Evolutionary conservation across 2,113 vertebrate genomes (phyloP).

Genomic region (Urocitellus parryii): DNA sequence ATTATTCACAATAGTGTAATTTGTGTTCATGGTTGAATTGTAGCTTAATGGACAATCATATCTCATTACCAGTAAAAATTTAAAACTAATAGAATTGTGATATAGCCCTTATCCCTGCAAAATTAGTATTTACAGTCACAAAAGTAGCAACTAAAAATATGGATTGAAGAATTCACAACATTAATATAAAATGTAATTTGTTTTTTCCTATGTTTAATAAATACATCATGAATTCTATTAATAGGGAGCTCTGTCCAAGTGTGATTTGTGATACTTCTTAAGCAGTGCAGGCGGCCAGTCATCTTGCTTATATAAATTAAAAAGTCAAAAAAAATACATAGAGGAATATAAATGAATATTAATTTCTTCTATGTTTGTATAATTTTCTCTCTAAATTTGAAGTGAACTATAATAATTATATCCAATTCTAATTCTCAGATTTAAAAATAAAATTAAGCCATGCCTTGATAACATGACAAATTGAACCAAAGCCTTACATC

Average conservation of each 20-base stretch:
- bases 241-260: conserved; percentile 48
- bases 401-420: not conserved
- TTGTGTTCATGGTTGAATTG: conserved; percentile 57
- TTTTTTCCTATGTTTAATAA: conserved; percentile 62
- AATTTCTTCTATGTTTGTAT: not conserved
- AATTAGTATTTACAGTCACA: conserved; percentile 58
- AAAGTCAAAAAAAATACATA: not conserved
- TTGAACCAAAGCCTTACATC: not conserved
- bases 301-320: conserved; percentile 42
- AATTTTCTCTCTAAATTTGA: conserved; percentile 15
- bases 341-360: not conserved
- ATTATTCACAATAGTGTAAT: conserved; percentile 53
- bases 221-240: conserved; percentile 59
- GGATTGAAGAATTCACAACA: conserved; percentile 44
- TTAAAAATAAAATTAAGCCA: conserved; percentile 31
- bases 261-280: conserved; percentile 54
- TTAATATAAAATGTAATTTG: conserved; percentile 56
- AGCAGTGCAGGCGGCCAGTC: not conserved
- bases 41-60: conserved; percentile 65
- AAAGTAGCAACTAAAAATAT: conserved; percentile 68
- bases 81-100: conserved; percentile 49
- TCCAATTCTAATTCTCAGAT: not conserved
- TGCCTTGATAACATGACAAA: not conserved
- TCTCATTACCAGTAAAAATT: conserved; percentile 67
- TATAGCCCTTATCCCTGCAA: conserved; percentile 5